A percentile compares a stretch with the other conserved stretches of the same genome.
phyloP scores from a whole-genome alignment of 2,113 vertebrate genomes.

The Sorex araneus region DNA sequence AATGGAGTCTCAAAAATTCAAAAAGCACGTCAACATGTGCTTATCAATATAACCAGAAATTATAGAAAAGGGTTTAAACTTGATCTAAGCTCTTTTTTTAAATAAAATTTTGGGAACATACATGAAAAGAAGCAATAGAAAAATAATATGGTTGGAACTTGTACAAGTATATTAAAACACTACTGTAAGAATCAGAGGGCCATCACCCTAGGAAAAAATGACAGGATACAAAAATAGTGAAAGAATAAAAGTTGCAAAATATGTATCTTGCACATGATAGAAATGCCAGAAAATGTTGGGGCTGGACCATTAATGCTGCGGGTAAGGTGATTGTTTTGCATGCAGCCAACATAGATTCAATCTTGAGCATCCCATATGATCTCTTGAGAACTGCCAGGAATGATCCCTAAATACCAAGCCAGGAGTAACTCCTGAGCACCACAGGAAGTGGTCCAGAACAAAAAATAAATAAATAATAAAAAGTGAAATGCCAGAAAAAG shows the following conservation, averaged over 20 bases:
- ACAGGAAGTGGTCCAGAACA: too few species aligned
- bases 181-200: not conserved
- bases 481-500: too few species aligned
- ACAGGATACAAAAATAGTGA: not conserved
- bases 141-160: not conserved
- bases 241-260: not conserved
- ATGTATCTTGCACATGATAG: not conserved
- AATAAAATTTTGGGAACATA: too few species aligned
- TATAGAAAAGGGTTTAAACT: conserved; percentile 2
- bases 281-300: not conserved
- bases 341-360: too few species aligned
- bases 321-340: too few species aligned
- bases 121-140: conserved; percentile 22
- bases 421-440: too few species aligned
- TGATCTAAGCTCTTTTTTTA: not conserved
- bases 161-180: not conserved
- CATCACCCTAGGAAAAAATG: conserved; percentile 4
- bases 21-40: not conserved
- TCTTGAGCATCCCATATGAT: too few species aligned
- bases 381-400: too few species aligned
- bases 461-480: too few species aligned
- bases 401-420: too few species aligned
- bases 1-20: not conserved
- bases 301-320: too few species aligned
- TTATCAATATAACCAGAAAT: not conserved